Percentiles rank a stretch among this genome's conserved stretches.
Evolutionary conservation across 1,140 invertebrate genomes (phyloP).

Genomic region (Hylaeus anthracinus): DNA sequence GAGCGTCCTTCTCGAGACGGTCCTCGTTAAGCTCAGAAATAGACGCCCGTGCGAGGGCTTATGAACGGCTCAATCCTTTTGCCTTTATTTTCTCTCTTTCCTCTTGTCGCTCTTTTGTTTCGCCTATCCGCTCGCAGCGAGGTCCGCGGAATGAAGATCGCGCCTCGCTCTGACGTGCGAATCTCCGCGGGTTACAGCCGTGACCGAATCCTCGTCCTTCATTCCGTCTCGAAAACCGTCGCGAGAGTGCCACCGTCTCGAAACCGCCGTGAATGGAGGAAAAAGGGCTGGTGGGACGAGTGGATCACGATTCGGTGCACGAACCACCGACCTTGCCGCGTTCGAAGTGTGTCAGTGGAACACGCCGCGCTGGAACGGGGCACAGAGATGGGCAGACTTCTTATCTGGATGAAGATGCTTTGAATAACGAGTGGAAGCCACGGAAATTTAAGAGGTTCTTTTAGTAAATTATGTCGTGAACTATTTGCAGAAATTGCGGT

Average conservation of each 20-base stretch:
- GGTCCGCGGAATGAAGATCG: slow-evolving; percentile 56
- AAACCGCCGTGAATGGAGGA: slow-evolving; percentile 22
- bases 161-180: slow-evolving; percentile 50
- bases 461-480: too few species aligned
- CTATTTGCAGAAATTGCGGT: too few species aligned
- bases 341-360: slow-evolving; percentile 55
- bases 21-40: slow-evolving; percentile 47
- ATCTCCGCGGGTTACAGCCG: slow-evolving; percentile 21
- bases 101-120: slow-evolving; percentile 53
- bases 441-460: too few species aligned
- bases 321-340: slow-evolving; percentile 46
- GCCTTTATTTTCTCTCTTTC: slow-evolving; percentile 25
- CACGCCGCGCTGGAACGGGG: background rate
- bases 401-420: background rate
- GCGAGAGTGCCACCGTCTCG: background rate
- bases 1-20: slow-evolving; percentile 24
- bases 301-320: slow-evolving; percentile 27
- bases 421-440: too few species aligned
- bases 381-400: background rate
- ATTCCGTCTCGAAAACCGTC: slow-evolving; percentile 9
- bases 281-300: slow-evolving; percentile 14
- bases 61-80: slow-evolving; percentile 37
- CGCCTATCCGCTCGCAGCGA: slow-evolving; percentile 49
- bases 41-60: slow-evolving; percentile 22
- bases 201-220: slow-evolving; percentile 33